These are phyloP conservation scores for Trichosurus vulpecula DNA, from an alignment of 2,797 vertebrate species.

Conservation along the genomic window DNA sequence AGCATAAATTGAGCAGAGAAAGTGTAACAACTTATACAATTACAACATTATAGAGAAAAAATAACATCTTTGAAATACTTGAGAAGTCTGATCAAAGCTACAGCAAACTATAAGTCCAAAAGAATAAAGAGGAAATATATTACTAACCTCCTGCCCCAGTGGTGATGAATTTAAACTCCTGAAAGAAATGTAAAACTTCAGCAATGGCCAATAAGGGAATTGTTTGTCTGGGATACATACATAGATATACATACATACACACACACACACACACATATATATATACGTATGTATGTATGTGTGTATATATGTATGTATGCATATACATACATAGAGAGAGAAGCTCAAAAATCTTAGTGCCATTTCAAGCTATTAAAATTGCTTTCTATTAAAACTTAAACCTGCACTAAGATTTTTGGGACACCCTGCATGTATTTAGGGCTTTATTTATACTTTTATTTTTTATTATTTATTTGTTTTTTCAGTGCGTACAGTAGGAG, in stretches of 20 bases:
- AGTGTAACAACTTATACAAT: background rate
- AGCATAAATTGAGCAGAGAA: background rate
- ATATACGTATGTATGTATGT: too few species aligned
- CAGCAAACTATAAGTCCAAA: background rate
- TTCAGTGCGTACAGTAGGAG: background rate
- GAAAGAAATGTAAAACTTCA: too few species aligned
- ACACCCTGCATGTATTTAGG: background rate
- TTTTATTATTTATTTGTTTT: background rate
- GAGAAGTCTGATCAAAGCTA: background rate
- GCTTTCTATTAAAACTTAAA: background rate
- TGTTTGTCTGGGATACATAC: too few species aligned
- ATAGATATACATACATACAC: too few species aligned
- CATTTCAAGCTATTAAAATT: background rate
- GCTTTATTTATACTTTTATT: background rate
- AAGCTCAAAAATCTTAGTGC: too few species aligned
- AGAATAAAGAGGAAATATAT: background rate
- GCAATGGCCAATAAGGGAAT: too few species aligned
- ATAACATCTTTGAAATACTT: too few species aligned
- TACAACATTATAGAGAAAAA: background rate
- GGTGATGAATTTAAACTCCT: too few species aligned
- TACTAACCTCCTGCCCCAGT: too few species aligned
- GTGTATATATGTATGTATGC: too few species aligned
- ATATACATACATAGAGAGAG: too few species aligned
- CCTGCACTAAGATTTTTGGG: background rate
- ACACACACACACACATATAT: background rate